Evolutionary conservation across 2,888 invertebrate genomes (phyloP).

Genomic region (Drosophila mercatorum): DNA sequence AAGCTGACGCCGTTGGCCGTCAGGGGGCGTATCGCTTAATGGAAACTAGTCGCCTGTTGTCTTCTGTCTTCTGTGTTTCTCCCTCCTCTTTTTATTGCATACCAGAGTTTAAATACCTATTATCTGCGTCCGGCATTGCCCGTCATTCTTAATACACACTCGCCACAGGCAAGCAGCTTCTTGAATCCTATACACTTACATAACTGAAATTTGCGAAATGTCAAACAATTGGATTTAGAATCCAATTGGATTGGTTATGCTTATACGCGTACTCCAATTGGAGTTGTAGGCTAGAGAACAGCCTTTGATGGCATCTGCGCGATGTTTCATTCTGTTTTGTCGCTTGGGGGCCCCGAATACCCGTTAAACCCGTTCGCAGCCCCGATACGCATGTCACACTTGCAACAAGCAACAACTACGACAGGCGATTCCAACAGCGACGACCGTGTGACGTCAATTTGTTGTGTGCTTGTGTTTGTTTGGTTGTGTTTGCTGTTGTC

Average conservation of each 20-base stretch:
- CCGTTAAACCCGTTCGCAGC: slow-evolving; percentile 67
- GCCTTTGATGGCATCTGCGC: slow-evolving; percentile 24
- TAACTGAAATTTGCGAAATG: not conserved
- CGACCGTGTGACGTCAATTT: slow-evolving; percentile 73
- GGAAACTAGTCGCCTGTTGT: slow-evolving; percentile 67
- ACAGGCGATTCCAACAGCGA: slow-evolving; percentile 30
- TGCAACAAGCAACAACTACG: slow-evolving; percentile 49
- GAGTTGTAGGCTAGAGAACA: not conserved
- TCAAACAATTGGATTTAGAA: not conserved
- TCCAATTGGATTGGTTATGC: not conserved
- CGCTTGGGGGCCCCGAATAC: slow-evolving; percentile 83
- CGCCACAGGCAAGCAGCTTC: slow-evolving; percentile 7
- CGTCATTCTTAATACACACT: slow-evolving; percentile 18
- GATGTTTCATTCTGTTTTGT: slow-evolving; percentile 21
- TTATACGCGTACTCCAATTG: not conserved
- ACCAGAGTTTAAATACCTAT: slow-evolving; percentile 45
- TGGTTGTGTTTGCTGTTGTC: slow-evolving; percentile 44
- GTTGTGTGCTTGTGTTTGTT: slow-evolving; percentile 52
- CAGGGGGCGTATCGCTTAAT: slow-evolving; percentile 69
- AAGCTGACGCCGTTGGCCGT: slow-evolving; percentile 67
- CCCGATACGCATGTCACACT: slow-evolving; percentile 68
- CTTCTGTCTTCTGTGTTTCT: slow-evolving; percentile 21
- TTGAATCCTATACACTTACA: not conserved
- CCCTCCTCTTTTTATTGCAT: slow-evolving; percentile 43
- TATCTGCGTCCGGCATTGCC: slow-evolving; percentile 30